Evolutionary conservation across 2,888 invertebrate genomes (phyloP), one percentile per base, ranked within the genome.

Genomic region (Sphecodes monilicornis): DNA sequence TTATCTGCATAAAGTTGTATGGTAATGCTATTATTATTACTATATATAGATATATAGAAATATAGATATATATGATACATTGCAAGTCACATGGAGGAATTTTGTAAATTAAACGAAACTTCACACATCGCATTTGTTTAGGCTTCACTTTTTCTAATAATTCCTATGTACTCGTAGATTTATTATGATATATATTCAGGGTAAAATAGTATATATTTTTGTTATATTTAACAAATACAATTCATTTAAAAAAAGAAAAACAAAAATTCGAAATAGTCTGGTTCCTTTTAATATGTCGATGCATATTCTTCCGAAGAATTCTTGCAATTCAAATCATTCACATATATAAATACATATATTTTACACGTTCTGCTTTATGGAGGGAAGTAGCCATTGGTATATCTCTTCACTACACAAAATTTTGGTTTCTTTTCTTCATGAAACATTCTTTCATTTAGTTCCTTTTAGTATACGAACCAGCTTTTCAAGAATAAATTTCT

Each of bases 1-100:
- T 93, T 93, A 93, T 93, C 92, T 90, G 91, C 92, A 91, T 91
- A 92, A 93, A 92, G 90, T 91, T 93, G 93, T 92, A 93, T 88
- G 90, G 91, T 93, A 92, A 91, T 91, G 91, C 88, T 88, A 92
- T 89, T 90, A 92, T 91, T 91, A 92, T 91, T 91, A 92, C 87
- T 91, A 87, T 88, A 84, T 80, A 83, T 84, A 84, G 46, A 84
- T 83, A 84, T 77, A 83, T 84, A 84, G 57, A 84, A 76, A 84
- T 77, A 83, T 81, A 80, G 76, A 82, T 80, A 84, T 88, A 88
- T 89, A 89, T 82, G 77, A 85, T 84, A 74, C 83, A 86, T 86
- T 91, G 89, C 88, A 89, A 91, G 85, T 88, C 88, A 88, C 91
- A 80, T 90, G 89, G 88, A 91, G 87, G 88, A 88, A 89, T 88